Percentiles rank a stretch among this genome's conserved stretches.
Evolutionary conservation across 2,888 invertebrate species (phyloP).

Genomic region (Drosophila nigricruria): DNA sequence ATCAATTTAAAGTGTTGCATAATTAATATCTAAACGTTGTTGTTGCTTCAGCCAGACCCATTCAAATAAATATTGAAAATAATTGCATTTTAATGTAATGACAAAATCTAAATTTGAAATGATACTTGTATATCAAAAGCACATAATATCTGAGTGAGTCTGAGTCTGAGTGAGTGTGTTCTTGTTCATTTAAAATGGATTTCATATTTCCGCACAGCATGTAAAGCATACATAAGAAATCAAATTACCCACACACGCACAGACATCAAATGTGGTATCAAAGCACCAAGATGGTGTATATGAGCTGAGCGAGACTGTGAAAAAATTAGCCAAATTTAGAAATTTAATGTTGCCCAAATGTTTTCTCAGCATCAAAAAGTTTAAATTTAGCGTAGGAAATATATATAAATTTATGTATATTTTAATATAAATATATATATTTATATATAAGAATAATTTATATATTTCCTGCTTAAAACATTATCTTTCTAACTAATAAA

Average conservation of each 20-base stretch:
- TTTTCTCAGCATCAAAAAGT: not conserved
- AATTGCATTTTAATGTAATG: conserved; percentile 2
- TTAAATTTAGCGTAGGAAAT: not conserved
- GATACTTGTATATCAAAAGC: not conserved
- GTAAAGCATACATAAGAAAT: conserved; percentile 36
- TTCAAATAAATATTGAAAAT: not conserved
- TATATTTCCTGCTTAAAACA: too few species aligned
- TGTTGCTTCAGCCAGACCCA: too few species aligned
- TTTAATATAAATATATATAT: not conserved
- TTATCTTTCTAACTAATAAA: too few species aligned
- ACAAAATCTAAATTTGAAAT: conserved; percentile 8
- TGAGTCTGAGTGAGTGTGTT: not conserved
- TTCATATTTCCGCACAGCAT: conserved; percentile 28
- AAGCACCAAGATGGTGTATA: conserved; percentile 26
- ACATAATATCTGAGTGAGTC: not conserved
- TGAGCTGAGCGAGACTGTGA: conserved; percentile 17
- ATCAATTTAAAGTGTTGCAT: conserved; percentile 35
- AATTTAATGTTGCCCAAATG: conserved; percentile 21
- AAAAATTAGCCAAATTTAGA: conserved; percentile 45
- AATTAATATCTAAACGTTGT: conserved; percentile 11
- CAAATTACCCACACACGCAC: conserved; percentile 40
- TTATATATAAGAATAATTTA: not conserved
- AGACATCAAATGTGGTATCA: conserved; percentile 57
- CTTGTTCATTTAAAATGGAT: conserved; percentile 15
- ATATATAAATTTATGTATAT: not conserved